A percentile compares a stretch with the other conserved stretches of the same genome.
phyloP scores from a whole-genome alignment of 2,888 invertebrate genomes.

The Euzophera pinguis region DNA sequence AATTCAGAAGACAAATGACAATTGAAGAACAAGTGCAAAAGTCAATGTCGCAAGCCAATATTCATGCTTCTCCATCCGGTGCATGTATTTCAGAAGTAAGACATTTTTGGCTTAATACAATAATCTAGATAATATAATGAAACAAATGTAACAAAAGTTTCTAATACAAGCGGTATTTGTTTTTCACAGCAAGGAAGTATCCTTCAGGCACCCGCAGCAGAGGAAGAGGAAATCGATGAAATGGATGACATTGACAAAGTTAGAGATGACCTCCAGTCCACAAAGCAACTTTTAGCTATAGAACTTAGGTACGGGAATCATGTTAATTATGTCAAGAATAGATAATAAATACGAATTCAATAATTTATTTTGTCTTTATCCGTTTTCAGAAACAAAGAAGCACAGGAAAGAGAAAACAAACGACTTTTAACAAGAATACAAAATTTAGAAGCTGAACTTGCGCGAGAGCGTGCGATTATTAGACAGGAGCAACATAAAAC shows the following conservation, averaged over 20 bases:
- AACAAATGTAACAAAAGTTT: too few species aligned
- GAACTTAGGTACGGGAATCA: slow-evolving; percentile 88
- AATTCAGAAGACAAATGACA: slow-evolving; percentile 93
- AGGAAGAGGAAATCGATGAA: slow-evolving; percentile 88
- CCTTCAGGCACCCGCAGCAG: slow-evolving; percentile 43
- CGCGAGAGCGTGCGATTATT: slow-evolving; percentile 82
- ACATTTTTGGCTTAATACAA: too few species aligned
- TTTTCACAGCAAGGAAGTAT: slow-evolving; percentile 21
- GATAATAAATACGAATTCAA: too few species aligned
- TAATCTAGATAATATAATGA: too few species aligned
- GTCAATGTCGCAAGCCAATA: slow-evolving; percentile 84
- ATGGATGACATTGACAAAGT: slow-evolving; percentile 95
- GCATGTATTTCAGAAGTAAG: slow-evolving; percentile 52
- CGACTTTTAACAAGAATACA: slow-evolving; percentile 88
- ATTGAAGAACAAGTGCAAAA: slow-evolving; percentile 94
- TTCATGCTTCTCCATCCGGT: slow-evolving; percentile 76
- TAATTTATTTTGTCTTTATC: neutral
- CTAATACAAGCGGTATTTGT: neutral
- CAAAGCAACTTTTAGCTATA: slow-evolving; percentile 93
- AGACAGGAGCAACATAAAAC: slow-evolving; percentile 75
- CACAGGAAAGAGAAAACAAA: slow-evolving; percentile 91
- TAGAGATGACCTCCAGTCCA: slow-evolving; percentile 93
- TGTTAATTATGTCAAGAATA: too few species aligned
- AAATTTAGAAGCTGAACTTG: slow-evolving; percentile 89
- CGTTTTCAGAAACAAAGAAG: slow-evolving; percentile 86